A percentile compares a stretch with the other conserved stretches of the same genome.
These are phyloP conservation scores for Hipparchia semele DNA, from an alignment of 2,888 invertebrate species.

Conservation along the genomic window DNA sequence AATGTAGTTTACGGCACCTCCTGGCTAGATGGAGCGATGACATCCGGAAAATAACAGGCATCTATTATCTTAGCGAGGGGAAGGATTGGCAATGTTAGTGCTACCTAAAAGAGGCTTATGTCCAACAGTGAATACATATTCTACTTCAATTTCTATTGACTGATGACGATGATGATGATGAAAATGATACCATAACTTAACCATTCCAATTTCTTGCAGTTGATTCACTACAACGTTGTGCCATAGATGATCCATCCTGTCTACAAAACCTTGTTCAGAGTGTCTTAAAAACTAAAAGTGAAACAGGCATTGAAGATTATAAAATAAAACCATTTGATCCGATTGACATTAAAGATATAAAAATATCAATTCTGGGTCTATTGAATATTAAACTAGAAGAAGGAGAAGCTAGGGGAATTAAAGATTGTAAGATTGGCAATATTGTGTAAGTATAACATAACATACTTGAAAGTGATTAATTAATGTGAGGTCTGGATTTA, in stretches of 20 bases:
- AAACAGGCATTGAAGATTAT: slow-evolving; percentile 49
- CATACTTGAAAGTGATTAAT: neutral
- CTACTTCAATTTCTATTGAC: no score
- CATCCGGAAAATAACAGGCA: no score
- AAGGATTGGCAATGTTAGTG: no score
- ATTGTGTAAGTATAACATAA: slow-evolving; percentile 46
- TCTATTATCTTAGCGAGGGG: no score
- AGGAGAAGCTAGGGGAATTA: slow-evolving; percentile 51
- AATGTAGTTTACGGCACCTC: no score
- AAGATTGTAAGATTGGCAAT: slow-evolving; percentile 50
- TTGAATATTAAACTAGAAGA: slow-evolving; percentile 49
- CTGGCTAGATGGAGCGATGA: no score
- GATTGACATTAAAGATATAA: slow-evolving; percentile 44
- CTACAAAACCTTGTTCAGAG: slow-evolving; percentile 45
- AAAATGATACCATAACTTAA: neutral
- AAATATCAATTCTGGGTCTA: slow-evolving; percentile 45
- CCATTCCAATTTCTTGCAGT: slow-evolving; percentile 46
- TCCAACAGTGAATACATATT: no score
- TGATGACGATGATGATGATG: no score
- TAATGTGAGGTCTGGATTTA: neutral
- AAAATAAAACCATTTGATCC: slow-evolving; percentile 56
- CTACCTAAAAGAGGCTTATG: no score
- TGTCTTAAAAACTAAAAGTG: slow-evolving; percentile 43
- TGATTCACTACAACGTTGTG: slow-evolving; percentile 52
- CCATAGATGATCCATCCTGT: slow-evolving; percentile 50